Percentiles rank a stretch among this genome's conserved stretches.
Conservation (phyloP, 2,113 vertebrate species). For the Sinocyclocheilus grahami region DNA sequence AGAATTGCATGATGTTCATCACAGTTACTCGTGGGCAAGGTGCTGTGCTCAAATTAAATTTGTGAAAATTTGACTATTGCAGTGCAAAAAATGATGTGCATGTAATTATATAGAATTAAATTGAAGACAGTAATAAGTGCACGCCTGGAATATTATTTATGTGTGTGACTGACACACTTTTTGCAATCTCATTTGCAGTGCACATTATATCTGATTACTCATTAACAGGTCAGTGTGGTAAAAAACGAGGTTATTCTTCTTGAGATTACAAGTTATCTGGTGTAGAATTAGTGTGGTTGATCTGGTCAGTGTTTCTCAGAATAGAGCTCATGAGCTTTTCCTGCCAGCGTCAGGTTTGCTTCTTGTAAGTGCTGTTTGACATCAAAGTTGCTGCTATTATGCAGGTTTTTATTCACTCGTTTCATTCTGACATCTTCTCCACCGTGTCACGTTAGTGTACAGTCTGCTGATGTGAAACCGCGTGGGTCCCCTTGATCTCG, state of each 20-base stretch:
- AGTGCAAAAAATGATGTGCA: neutral
- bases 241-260: constrained; percentile 59
- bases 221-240: constrained; percentile 39
- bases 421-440: constrained; percentile 63
- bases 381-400: constrained; percentile 58
- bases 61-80: neutral
- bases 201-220: neutral
- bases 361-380: constrained; percentile 71
- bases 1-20: neutral
- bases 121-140: too few relatives aligned
- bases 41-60: too few relatives aligned
- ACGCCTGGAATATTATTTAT: neutral
- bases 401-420: constrained; percentile 54
- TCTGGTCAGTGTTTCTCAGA: constrained; percentile 72
- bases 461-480: constrained; percentile 47
- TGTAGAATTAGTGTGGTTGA: constrained; percentile 65
- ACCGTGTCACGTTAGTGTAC: constrained; percentile 6
- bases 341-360: constrained; percentile 68
- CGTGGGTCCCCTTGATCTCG: constrained; percentile 3
- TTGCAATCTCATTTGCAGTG: neutral
- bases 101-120: neutral
- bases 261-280: constrained; percentile 38
- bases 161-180: neutral
- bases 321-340: constrained; percentile 63
- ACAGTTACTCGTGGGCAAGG: too few relatives aligned